Evolutionary conservation across 2,888 invertebrate genomes (phyloP).

Genomic region (Drosophila neonasuta): DNA sequence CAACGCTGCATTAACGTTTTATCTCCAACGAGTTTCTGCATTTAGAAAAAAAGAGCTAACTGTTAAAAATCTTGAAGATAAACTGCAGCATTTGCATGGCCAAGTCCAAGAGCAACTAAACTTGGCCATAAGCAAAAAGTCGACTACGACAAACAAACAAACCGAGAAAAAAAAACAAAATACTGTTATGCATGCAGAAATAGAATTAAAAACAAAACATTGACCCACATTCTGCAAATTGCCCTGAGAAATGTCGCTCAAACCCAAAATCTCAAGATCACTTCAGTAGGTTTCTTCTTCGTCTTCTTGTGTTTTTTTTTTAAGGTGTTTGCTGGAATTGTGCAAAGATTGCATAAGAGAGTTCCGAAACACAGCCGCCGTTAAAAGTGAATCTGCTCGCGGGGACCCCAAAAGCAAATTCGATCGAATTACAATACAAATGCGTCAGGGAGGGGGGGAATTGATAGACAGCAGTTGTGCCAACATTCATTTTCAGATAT

Average conservation of each 20-base stretch:
- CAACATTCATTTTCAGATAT: constrained; percentile 64
- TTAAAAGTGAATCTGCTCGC: constrained; percentile 59
- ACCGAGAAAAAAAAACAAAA: constrained; percentile 22
- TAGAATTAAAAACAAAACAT: constrained; percentile 47
- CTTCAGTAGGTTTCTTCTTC: constrained; percentile 17
- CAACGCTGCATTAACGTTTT: constrained; percentile 46
- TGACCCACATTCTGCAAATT: constrained; percentile 62
- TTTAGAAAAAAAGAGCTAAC: constrained; percentile 26
- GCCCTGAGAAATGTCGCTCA: constrained; percentile 40
- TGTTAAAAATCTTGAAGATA: constrained; percentile 27
- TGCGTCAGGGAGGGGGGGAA: constrained; percentile 25
- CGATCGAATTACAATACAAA: constrained; percentile 72
- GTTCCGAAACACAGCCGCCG: constrained; percentile 30
- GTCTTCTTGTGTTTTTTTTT: not conserved
- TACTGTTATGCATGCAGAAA: constrained; percentile 66
- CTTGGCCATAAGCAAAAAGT: constrained; percentile 47
- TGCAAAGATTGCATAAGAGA: constrained; percentile 69
- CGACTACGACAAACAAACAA: not conserved
- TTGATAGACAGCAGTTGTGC: constrained; percentile 66
- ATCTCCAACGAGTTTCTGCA: constrained; percentile 45
- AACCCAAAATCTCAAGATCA: constrained; percentile 49
- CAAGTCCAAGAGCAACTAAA: constrained; percentile 77
- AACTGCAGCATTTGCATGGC: constrained; percentile 66
- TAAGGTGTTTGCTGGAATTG: constrained; percentile 33
- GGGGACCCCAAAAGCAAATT: constrained; percentile 24